These are phyloP conservation scores for Triplophysa rosa DNA, from an alignment of 2,113 vertebrate species.

Conservation along the genomic window DNA sequence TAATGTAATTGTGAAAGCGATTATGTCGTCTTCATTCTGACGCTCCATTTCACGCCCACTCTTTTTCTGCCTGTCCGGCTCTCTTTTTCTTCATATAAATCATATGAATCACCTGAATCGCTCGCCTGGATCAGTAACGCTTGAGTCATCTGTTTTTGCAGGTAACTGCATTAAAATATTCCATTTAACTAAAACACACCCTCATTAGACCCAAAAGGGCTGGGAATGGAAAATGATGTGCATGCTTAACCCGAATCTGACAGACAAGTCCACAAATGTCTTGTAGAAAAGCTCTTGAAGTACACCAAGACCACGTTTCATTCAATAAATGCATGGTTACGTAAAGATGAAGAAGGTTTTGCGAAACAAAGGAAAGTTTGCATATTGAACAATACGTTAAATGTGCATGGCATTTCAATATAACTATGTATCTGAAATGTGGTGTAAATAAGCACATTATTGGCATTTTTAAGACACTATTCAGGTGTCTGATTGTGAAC, in stretches of 20 bases:
- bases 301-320: neutral
- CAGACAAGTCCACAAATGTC: neutral
- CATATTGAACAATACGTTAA: no score
- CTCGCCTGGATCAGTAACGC: constrained; percentile 11
- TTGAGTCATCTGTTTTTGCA: constrained; percentile 11
- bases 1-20: constrained; percentile 20
- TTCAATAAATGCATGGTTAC: neutral
- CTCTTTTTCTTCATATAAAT: neutral
- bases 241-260: constrained; percentile 25
- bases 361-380: neutral
- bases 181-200: constrained; percentile 21
- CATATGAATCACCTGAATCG: constrained; percentile 1
- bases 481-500: no score
- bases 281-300: neutral
- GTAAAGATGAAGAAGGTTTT: no score
- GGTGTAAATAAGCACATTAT: no score
- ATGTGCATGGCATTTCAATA: no score
- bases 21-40: constrained; percentile 5
- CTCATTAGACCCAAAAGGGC: neutral
- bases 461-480: no score
- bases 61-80: constrained; percentile 5
- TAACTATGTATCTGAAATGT: no score
- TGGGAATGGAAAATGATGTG: constrained; percentile 6
- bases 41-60: constrained; percentile 5
- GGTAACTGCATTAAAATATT: constrained; percentile 28